A percentile compares a stretch with the other conserved stretches of the same genome.
Evolutionary conservation across 1,140 invertebrate genomes (phyloP).

Genomic region (Pseudomyrmex dendroicus): DNA sequence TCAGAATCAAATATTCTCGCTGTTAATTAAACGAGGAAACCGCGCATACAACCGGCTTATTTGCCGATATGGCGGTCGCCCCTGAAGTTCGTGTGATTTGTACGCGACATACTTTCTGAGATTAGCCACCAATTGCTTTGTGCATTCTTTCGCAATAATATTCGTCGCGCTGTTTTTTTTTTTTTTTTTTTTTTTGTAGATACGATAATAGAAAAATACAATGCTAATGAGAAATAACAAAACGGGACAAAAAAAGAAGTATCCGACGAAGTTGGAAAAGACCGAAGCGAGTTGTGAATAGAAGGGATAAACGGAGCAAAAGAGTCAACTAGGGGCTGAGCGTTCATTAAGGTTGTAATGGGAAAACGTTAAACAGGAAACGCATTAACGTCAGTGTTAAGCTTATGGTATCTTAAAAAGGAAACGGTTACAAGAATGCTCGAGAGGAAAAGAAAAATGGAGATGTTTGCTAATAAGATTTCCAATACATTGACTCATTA

Average conservation of each 20-base stretch:
- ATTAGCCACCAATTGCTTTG: not conserved
- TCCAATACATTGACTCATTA: slow-evolving; percentile 17
- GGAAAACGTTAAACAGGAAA: slow-evolving; percentile 75
- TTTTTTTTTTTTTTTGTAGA: not conserved
- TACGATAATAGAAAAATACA: slow-evolving; percentile 54
- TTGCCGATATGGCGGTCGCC: slow-evolving; percentile 17
- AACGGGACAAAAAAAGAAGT: slow-evolving; percentile 28
- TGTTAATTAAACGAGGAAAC: slow-evolving; percentile 59
- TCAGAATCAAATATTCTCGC: slow-evolving; percentile 58
- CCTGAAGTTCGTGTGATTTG: slow-evolving; percentile 15
- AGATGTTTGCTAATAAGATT: slow-evolving; percentile 50
- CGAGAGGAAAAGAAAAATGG: not conserved
- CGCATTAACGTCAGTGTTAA: slow-evolving; percentile 74
- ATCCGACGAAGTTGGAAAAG: slow-evolving; percentile 62
- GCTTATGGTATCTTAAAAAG: slow-evolving; percentile 74
- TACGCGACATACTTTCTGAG: slow-evolving; percentile 34
- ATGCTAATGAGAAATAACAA: slow-evolving; percentile 56
- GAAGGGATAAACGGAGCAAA: slow-evolving; percentile 51
- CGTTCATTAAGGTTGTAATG: slow-evolving; percentile 78
- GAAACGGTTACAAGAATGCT: slow-evolving; percentile 34
- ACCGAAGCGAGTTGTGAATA: slow-evolving; percentile 22
- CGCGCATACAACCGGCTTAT: slow-evolving; percentile 19
- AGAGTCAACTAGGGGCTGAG: slow-evolving; percentile 61
- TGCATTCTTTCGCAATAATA: not conserved
- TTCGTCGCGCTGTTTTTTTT: not conserved